Conservation (phyloP, 2,888 invertebrate species). For the Tiliacea citrago region DNA sequence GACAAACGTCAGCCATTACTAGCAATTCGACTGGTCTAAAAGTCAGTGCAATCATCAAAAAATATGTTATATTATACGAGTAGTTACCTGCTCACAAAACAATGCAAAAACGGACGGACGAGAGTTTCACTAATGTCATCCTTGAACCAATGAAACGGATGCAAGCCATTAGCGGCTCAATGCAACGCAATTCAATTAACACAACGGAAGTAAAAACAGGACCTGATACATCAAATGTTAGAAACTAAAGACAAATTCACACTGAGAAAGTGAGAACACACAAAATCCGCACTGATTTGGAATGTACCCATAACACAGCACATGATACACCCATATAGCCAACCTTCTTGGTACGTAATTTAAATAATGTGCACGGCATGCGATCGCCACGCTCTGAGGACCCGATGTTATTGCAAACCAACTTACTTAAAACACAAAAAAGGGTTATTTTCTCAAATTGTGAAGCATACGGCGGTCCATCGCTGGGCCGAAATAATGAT, state of each 20-base stretch:
- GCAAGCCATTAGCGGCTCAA: conserved; percentile 49
- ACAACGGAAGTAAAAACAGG: conserved; percentile 45
- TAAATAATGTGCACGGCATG: conserved; percentile 72
- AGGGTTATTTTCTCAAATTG: conserved; percentile 90
- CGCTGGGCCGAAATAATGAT: conserved; percentile 89
- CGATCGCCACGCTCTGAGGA: conserved; percentile 75
- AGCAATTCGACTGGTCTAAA: too few relatives aligned
- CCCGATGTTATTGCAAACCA: conserved; percentile 74
- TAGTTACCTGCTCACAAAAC: conserved; percentile 56
- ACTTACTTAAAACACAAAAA: conserved; percentile 82
- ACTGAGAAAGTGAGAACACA: neutral
- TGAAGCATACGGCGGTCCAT: conserved; percentile 81
- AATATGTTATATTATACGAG: conserved; percentile 20
- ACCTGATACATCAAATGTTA: conserved; percentile 22
- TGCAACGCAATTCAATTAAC: conserved; percentile 52
- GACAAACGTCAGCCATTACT: too few relatives aligned
- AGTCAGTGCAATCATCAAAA: too few relatives aligned
- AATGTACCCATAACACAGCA: conserved; percentile 29
- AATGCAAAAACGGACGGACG: conserved; percentile 57
- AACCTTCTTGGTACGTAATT: conserved; percentile 68
- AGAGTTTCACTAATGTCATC: conserved; percentile 58
- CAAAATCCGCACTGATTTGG: conserved; percentile 13
- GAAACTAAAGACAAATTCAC: conserved; percentile 1
- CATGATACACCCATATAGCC: conserved; percentile 35
- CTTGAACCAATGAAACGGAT: conserved; percentile 58